These are phyloP conservation scores for Prionace glauca DNA, from an alignment of 2,797 vertebrate species.

Conservation along the genomic window DNA sequence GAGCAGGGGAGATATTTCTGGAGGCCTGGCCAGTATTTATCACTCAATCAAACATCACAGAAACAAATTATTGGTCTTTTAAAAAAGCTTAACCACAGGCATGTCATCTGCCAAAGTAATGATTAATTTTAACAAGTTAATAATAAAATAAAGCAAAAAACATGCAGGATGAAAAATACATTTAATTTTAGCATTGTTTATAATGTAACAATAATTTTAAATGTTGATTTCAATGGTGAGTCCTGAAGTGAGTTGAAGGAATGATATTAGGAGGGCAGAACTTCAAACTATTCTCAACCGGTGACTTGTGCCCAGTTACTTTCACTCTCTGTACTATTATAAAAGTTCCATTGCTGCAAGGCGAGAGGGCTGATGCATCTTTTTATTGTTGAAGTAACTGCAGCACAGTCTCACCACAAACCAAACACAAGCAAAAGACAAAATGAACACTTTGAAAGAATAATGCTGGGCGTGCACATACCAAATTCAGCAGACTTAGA, in stretches of 20 bases:
- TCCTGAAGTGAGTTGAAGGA: neutral
- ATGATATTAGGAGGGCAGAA: neutral
- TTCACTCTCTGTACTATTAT: neutral
- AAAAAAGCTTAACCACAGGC: neutral
- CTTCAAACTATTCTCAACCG: neutral
- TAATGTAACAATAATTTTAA: neutral
- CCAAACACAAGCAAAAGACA: neutral
- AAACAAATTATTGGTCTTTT: no score
- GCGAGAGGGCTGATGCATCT: neutral
- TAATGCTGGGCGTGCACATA: neutral
- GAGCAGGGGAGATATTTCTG: no score
- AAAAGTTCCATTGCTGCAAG: neutral
- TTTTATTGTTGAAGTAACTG: neutral
- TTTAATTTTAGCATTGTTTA: no score
- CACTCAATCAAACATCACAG: no score
- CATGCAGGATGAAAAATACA: neutral
- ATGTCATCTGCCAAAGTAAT: neutral
- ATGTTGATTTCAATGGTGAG: neutral
- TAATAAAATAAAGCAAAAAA: neutral
- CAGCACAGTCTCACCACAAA: neutral
- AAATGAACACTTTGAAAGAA: neutral
- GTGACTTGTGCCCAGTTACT: neutral
- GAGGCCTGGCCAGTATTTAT: no score
- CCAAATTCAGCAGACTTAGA: neutral
- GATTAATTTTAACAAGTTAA: neutral